Evolutionary conservation across 2,113 vertebrate genomes (phyloP).

Genomic region (Apus apus): DNA sequence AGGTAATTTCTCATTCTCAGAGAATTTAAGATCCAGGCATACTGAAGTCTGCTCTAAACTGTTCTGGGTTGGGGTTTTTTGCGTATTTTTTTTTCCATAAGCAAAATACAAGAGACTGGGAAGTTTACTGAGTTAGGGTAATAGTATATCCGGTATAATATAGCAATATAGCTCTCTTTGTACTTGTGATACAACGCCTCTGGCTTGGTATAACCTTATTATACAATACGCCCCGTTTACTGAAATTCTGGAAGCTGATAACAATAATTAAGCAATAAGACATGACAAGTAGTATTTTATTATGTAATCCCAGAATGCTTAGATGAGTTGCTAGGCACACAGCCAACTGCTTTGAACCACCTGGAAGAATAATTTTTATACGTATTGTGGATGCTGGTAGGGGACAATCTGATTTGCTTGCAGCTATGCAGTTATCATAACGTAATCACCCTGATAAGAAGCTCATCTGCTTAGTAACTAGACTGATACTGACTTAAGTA

Average conservation of each 20-base stretch:
- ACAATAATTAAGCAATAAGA: slow-evolving; percentile 40
- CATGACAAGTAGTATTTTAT: slow-evolving; percentile 30
- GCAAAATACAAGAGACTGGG: background rate
- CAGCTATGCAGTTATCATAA: background rate
- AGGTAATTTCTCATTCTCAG: background rate
- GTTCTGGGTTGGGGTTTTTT: background rate
- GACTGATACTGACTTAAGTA: background rate
- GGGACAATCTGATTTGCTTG: background rate
- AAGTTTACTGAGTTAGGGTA: background rate
- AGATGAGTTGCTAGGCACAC: background rate
- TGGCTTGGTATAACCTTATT: background rate
- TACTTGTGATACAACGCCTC: background rate
- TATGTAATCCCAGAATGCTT: slow-evolving; percentile 13
- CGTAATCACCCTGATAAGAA: background rate
- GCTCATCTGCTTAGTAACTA: slow-evolving; percentile 7
- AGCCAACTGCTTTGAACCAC: slow-evolving; percentile 44
- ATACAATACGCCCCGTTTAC: background rate
- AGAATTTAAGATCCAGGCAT: background rate
- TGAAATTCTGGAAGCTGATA: slow-evolving; percentile 35
- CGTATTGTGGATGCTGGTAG: background rate
- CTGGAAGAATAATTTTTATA: slow-evolving; percentile 37
- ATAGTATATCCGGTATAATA: background rate
- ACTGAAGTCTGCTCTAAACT: background rate
- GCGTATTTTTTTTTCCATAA: background rate
- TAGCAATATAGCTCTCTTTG: background rate